Base-by-base conservation (phyloP, 2,888 invertebrate species). In the Zaprionus bogoriensis region DNA sequence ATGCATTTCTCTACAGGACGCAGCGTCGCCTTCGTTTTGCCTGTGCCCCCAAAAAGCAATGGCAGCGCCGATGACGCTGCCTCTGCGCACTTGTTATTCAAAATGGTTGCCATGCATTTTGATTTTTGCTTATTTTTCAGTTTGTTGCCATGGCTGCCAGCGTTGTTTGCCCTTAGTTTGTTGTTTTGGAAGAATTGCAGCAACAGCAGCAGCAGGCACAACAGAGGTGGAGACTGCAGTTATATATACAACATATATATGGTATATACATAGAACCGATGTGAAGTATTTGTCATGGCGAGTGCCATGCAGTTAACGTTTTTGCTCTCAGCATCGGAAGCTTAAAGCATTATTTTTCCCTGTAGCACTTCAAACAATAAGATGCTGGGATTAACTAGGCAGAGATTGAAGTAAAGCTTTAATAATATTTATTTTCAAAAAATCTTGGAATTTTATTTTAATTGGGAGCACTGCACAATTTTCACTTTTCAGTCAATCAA, bases 21-120 rank as follows among this genome's bases (percentile, higher is more conserved):
- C 51, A 46, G 28, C 53, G n/a, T 44, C 42, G 45, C 59, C 64
- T 64, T 57, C 71, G 60, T 73, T 72, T 73, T 73, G 54, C 32
- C 27, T 12, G n/a, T 17, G 12, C 46, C 39, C 27, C 47, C 32
- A 32, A 25, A 25, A n/a, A 3, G 23, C 3, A 7, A 1, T 5
- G 20, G 38, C 17, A 2, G 30, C 25, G 12, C 10, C 28, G 67
- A 22, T 51, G 51, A 20, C 54, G 53, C 50, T 65, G 48, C 51
- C 23, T 60, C 73, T 66, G 78, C 73, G 76, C 84, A 78, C 84
- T 85, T 81, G 82, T 79, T 81, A 81, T 81, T 82, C 81, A 81
- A 82, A 82, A 82, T 85, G 85, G 85, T 82, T 77, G 81, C 81
- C 85, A 70, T 75, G 82, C 85, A 81, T 77, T 82, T 81, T 85